A percentile compares a stretch with the other conserved stretches of the same genome.
Evolutionary conservation across 2,797 vertebrate species (phyloP).

Genomic region (Mormyrus hasselquistii): DNA sequence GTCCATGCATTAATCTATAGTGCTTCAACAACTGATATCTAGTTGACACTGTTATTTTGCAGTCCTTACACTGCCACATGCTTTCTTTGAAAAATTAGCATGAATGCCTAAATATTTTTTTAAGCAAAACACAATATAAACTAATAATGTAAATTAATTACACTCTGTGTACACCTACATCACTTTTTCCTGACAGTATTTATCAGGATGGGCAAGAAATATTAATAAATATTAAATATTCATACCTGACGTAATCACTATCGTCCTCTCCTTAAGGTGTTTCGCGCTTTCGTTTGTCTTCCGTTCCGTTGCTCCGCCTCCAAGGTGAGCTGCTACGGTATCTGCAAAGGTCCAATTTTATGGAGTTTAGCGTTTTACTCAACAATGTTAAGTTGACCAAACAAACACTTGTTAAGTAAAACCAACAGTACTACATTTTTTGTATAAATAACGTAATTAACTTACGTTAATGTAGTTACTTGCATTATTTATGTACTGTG

Average conservation of each 20-base stretch:
- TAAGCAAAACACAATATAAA: not conserved
- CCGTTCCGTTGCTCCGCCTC: not conserved
- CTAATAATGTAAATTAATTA: not conserved
- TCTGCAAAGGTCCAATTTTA: not conserved
- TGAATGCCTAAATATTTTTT: not conserved
- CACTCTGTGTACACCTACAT: too few relatives aligned
- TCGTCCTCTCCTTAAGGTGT: too few relatives aligned
- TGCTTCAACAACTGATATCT: conserved; percentile 13
- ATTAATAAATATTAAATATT: too few relatives aligned
- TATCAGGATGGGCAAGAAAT: too few relatives aligned
- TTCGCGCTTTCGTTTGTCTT: too few relatives aligned
- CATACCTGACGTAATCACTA: too few relatives aligned
- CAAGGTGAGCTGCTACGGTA: not conserved
- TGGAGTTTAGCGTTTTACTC: not conserved
- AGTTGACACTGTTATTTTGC: not conserved
- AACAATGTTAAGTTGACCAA: not conserved
- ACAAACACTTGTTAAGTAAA: not conserved
- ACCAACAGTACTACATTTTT: not conserved
- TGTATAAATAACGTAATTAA: not conserved
- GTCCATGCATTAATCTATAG: conserved; percentile 7
- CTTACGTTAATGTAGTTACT: not conserved
- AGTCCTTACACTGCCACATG: conserved; percentile 4
- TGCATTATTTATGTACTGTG: not conserved
- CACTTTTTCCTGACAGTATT: too few relatives aligned
- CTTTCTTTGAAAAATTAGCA: not conserved